Conservation (phyloP, 1,140 invertebrate species). For the Pygmarrhopalites habei region DNA sequence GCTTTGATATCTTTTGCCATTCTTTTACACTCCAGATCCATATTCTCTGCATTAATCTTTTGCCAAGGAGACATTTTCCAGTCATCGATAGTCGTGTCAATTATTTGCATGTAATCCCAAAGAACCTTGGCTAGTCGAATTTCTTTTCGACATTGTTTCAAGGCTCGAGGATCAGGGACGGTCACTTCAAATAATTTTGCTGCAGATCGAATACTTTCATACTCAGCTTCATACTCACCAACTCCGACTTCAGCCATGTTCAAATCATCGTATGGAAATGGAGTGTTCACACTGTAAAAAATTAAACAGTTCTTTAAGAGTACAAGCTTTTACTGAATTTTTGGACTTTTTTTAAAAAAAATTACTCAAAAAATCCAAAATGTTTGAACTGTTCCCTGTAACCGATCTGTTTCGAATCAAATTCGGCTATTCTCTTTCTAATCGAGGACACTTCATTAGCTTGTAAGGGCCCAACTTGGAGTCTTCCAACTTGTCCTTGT, state of each 20-base stretch:
- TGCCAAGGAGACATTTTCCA: slow-evolving; percentile 17
- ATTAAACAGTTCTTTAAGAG: not conserved
- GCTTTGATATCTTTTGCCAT: slow-evolving; percentile 86
- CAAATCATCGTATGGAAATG: slow-evolving; percentile 66
- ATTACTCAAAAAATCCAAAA: slow-evolving; percentile 53
- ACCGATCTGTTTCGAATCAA: slow-evolving; percentile 73
- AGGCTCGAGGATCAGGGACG: slow-evolving; percentile 83
- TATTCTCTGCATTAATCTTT: slow-evolving; percentile 59
- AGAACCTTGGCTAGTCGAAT: slow-evolving; percentile 63
- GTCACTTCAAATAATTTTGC: slow-evolving; percentile 89
- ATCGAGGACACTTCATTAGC: slow-evolving; percentile 86
- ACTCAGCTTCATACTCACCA: slow-evolving; percentile 68
- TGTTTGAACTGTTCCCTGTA: slow-evolving; percentile 79
- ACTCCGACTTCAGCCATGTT: slow-evolving; percentile 73
- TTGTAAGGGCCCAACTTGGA: slow-evolving; percentile 88
- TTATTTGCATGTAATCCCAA: slow-evolving; percentile 90
- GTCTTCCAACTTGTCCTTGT: slow-evolving; percentile 78
- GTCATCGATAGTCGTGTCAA: slow-evolving; percentile 72
- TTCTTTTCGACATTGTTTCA: slow-evolving; percentile 87
- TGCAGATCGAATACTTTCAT: slow-evolving; percentile 76
- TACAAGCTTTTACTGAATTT: not conserved
- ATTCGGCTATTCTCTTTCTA: slow-evolving; percentile 70
- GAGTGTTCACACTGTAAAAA: slow-evolving; percentile 60
- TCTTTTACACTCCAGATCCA: slow-evolving; percentile 97
- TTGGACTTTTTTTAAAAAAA: not conserved